Conservation (phyloP, 2,888 invertebrate genomes). For the Chloroclystis v-ata region DNA sequence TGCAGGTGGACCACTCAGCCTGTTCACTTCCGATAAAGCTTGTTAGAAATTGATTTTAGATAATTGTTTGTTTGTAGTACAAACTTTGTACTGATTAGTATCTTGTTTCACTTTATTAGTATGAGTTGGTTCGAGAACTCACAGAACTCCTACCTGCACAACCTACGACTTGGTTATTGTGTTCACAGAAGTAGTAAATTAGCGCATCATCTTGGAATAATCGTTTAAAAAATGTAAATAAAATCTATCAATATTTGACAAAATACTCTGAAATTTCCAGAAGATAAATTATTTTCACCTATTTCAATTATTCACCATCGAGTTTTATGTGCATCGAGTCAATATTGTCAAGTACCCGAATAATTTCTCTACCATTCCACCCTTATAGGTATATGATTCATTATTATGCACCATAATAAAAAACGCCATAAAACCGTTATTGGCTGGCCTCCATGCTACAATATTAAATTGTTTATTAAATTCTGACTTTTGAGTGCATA, state of each 20-base stretch:
- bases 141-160: no score
- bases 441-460: slow-evolving; percentile 69
- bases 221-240: no score
- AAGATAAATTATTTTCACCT: background rate
- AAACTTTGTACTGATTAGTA: no score
- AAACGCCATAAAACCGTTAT: slow-evolving; percentile 74
- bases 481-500: slow-evolving; percentile 63
- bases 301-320: background rate
- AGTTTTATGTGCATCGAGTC: slow-evolving; percentile 18
- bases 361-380: slow-evolving; percentile 50
- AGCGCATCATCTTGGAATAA: no score
- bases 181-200: no score
- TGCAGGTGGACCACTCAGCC: slow-evolving; percentile 60
- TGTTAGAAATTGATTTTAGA: slow-evolving; percentile 61
- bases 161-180: no score
- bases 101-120: no score
- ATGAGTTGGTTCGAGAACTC: no score
- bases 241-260: no score
- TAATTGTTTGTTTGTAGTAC: slow-evolving; percentile 27
- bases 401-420: slow-evolving; percentile 76
- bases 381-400: slow-evolving; percentile 72
- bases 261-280: background rate
- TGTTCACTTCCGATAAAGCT: slow-evolving; percentile 37
- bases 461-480: slow-evolving; percentile 76
- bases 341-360: slow-evolving; percentile 45